Conservation (phyloP, 2,113 vertebrate species). For the Saccopteryx leptura region DNA sequence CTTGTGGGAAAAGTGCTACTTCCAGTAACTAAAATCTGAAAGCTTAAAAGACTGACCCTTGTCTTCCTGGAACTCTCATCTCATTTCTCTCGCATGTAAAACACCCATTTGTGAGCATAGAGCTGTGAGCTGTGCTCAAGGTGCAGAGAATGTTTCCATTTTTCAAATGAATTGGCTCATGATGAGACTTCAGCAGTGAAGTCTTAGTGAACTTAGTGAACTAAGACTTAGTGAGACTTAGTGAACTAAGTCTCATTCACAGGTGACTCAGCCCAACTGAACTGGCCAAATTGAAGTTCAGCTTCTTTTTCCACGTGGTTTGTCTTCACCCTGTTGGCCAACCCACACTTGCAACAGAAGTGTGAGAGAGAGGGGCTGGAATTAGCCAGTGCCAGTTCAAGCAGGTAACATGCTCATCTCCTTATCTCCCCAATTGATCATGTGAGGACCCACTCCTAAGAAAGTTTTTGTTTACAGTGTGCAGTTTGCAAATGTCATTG, state of each 20-base stretch:
- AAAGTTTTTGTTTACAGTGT: not conserved
- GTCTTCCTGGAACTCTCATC: conserved; percentile 39
- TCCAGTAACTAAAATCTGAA: conserved; percentile 43
- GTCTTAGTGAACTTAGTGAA: too few relatives aligned
- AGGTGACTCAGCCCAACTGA: not conserved
- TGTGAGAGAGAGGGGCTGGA: not conserved
- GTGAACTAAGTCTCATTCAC: not conserved
- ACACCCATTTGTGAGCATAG: not conserved
- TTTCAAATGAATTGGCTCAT: conserved; percentile 38
- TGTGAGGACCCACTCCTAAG: not conserved
- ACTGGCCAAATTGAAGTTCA: not conserved
- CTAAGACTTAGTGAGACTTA: not conserved
- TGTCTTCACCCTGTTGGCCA: not conserved
- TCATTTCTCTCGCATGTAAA: conserved; percentile 31
- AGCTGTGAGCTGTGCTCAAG: conserved; percentile 12
- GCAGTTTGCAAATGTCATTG: not conserved
- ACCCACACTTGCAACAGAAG: not conserved
- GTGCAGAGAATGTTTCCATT: not conserved
- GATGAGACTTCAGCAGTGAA: not conserved
- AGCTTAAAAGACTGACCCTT: not conserved
- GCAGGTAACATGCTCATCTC: not conserved
- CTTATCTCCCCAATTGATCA: not conserved
- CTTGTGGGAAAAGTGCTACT: conserved; percentile 45
- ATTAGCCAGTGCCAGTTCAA: not conserved
- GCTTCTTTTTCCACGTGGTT: not conserved